These are phyloP conservation scores for Cepphus grylle DNA, from an alignment of 2,113 vertebrate genomes.

Conservation along the genomic window DNA sequence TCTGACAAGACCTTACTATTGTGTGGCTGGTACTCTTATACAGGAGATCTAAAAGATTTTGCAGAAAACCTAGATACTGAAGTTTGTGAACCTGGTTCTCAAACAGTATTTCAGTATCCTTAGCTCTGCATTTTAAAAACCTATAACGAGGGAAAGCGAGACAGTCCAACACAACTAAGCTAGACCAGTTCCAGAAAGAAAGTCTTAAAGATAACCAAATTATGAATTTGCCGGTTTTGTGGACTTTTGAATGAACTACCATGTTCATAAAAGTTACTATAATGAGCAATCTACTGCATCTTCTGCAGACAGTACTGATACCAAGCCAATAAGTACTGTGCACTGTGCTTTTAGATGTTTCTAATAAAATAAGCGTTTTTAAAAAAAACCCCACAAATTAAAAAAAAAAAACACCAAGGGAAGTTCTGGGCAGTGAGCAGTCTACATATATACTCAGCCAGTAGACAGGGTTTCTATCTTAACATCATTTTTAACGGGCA, in stretches of 20 bases:
- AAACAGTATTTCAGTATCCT: background rate
- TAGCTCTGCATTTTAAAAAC: background rate
- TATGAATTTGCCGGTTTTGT: background rate
- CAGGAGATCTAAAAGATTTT: background rate
- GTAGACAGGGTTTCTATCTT: background rate
- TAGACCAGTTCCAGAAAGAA: background rate
- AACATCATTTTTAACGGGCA: background rate
- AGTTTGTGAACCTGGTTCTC: background rate
- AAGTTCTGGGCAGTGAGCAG: background rate
- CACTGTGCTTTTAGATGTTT: background rate
- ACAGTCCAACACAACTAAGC: background rate
- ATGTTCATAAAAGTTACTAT: background rate
- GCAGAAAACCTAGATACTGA: background rate
- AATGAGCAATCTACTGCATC: background rate
- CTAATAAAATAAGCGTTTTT: background rate
- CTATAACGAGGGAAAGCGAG: background rate
- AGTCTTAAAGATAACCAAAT: background rate
- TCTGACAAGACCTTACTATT: background rate
- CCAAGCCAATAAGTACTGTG: background rate
- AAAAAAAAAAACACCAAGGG: background rate
- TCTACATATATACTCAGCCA: background rate
- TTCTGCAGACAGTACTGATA: background rate
- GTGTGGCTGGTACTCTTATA: background rate
- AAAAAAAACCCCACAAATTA: background rate
- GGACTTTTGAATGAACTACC: background rate